A percentile compares a stretch with the other conserved stretches of the same genome.
These are phyloP conservation scores for Carabus problematicus DNA, from an alignment of 2,888 invertebrate species.

Conservation along the genomic window DNA sequence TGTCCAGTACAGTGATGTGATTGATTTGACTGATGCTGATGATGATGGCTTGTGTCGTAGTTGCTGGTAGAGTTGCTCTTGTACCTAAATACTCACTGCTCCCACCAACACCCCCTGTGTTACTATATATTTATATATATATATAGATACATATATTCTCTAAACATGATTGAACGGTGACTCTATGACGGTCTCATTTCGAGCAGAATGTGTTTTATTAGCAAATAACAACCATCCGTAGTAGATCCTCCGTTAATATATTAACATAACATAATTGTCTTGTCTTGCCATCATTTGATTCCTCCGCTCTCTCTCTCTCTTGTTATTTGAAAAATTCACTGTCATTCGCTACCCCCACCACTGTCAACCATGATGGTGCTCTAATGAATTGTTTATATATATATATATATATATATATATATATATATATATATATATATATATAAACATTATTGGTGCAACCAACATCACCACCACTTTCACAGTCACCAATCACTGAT, in stretches of 20 bases:
- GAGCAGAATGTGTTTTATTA: too few species aligned
- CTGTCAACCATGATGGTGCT: conserved; percentile 45
- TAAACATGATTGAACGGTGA: too few species aligned
- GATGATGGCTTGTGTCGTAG: conserved; percentile 27
- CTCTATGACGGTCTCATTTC: too few species aligned
- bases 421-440: conserved; percentile 43
- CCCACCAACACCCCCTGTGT: too few species aligned
- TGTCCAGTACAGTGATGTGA: conserved; percentile 34
- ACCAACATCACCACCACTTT: conserved; percentile 50
- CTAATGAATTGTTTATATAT: conserved; percentile 37
- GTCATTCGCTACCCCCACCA: conserved; percentile 28
- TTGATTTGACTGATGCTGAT: conserved; percentile 11
- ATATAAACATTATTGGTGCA: conserved; percentile 51
- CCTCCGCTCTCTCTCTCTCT: conserved; percentile 9
- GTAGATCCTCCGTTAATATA: too few species aligned
- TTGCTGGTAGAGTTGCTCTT: conserved; percentile 14
- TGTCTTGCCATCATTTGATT: too few species aligned
- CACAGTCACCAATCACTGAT: conserved; percentile 48
- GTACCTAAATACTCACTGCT: conserved; percentile 3
- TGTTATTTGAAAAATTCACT: conserved; percentile 3
- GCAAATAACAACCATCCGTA: too few species aligned
- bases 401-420: too few species aligned
- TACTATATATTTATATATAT: too few species aligned
- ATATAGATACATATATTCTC: too few species aligned
- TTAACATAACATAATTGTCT: too few species aligned